Evolutionary conservation across 2,888 invertebrate genomes (phyloP).

Genomic region (Drosophila mimica): DNA sequence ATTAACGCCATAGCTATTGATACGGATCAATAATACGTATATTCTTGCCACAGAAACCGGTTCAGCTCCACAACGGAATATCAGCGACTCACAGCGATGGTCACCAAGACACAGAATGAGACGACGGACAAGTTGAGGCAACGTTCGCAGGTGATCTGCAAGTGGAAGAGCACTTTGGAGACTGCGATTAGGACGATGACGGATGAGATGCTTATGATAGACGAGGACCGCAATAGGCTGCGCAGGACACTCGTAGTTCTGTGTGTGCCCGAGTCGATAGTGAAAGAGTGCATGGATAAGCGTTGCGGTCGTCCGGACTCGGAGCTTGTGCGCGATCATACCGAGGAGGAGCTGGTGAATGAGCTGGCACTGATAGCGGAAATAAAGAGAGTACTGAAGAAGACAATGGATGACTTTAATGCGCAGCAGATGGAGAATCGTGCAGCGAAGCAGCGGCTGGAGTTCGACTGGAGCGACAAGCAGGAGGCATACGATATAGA

Average conservation of each 20-base stretch:
- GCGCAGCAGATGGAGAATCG: conserved; percentile 90
- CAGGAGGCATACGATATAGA: conserved; percentile 92
- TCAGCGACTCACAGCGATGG: conserved; percentile 88
- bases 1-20: background rate
- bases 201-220: conserved; percentile 89
- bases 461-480: conserved; percentile 97
- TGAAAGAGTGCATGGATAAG: conserved; percentile 90
- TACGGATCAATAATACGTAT: background rate
- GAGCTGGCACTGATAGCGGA: conserved; percentile 90
- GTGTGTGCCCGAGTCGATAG: conserved; percentile 90
- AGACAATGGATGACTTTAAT: conserved; percentile 89
- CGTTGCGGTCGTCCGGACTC: conserved; percentile 89
- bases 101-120: conserved; percentile 89
- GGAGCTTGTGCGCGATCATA: conserved; percentile 91
- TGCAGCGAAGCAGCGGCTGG: conserved; percentile 92
- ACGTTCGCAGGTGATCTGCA: conserved; percentile 89
- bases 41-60: conserved; percentile 84
- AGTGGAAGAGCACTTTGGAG: conserved; percentile 92
- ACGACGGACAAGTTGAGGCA: conserved; percentile 88
- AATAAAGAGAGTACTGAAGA: conserved; percentile 87
- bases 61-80: conserved; percentile 88
- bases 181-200: conserved; percentile 89
- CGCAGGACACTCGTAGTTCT: conserved; percentile 89
- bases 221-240: conserved; percentile 89
- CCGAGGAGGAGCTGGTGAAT: conserved; percentile 91